Conservation (phyloP, 1,140 invertebrate genomes). For the Brachionus manjavacas region DNA sequence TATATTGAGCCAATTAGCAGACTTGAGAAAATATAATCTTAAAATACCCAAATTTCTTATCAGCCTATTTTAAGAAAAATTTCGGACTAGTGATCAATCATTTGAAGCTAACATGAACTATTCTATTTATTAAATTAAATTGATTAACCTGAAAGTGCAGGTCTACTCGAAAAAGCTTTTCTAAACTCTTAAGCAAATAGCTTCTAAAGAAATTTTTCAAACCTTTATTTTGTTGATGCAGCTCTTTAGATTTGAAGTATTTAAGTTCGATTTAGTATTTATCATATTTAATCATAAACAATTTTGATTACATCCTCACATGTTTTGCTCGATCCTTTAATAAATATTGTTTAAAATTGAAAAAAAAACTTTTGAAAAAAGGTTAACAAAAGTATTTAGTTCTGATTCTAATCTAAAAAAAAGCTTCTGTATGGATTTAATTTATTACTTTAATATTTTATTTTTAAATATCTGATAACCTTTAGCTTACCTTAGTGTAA, state of each 20-base stretch:
- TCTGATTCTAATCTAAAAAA: background rate
- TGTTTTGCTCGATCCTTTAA: background rate
- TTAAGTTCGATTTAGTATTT: background rate
- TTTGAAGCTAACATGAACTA: background rate
- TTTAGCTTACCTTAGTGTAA: background rate
- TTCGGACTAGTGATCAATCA: background rate
- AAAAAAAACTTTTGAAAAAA: background rate
- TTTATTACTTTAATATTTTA: background rate
- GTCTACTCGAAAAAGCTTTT: background rate
- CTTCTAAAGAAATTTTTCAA: no score
- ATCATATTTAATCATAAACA: background rate
- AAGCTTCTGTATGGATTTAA: background rate
- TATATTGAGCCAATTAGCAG: background rate
- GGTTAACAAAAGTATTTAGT: background rate
- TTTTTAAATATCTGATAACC: background rate
- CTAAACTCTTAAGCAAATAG: background rate
- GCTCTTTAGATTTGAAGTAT: background rate
- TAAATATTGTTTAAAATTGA: background rate
- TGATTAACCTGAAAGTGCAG: background rate
- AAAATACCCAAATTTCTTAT: background rate
- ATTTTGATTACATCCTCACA: background rate
- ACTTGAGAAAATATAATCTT: background rate
- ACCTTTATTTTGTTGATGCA: background rate
- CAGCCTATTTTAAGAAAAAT: background rate
- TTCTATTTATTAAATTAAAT: background rate